Percentiles rank a stretch among this genome's conserved stretches.
phyloP scores from a whole-genome alignment of 2,797 vertebrate species.

The Xyrichtys novacula region DNA sequence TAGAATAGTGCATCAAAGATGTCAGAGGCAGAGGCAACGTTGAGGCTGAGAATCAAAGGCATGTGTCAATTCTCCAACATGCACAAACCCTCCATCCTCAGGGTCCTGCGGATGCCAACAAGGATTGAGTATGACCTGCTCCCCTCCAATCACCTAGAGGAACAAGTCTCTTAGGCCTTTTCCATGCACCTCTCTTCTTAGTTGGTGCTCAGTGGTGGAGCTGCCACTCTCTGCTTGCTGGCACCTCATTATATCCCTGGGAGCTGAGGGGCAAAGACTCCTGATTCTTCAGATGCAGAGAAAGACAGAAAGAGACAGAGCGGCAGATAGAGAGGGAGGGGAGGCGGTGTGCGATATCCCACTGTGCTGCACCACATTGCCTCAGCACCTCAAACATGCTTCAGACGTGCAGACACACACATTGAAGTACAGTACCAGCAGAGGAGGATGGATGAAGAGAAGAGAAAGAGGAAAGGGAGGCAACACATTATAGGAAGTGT shows the following conservation, averaged over 20 bases:
- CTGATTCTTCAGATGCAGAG: constrained; percentile 51
- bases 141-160: constrained; percentile 5
- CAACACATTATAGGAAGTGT: constrained; percentile 42
- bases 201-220: constrained; percentile 8
- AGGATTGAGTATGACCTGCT: constrained; percentile 7
- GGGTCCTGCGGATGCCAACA: background rate
- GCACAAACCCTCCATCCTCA: background rate
- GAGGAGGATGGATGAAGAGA: constrained; percentile 31
- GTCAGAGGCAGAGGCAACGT: constrained; percentile 19
- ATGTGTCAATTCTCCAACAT: background rate
- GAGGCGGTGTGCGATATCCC: constrained; percentile 42
- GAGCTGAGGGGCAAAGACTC: constrained; percentile 57
- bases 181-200: constrained; percentile 15
- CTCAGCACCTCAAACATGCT: constrained; percentile 58
- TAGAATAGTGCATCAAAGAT: constrained; percentile 6
- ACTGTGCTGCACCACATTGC: constrained; percentile 44
- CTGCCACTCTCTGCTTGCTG: constrained; percentile 31
- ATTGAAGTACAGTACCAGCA: constrained; percentile 54
- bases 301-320: constrained; percentile 29
- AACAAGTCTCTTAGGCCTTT: constrained; percentile 37
- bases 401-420: constrained; percentile 11
- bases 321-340: constrained; percentile 11
- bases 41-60: constrained; percentile 1
- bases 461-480: constrained; percentile 7
- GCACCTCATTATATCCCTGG: constrained; percentile 68